phyloP scores from a whole-genome alignment of 64 coral and sea anemone species.

The Porites lutea region DNA sequence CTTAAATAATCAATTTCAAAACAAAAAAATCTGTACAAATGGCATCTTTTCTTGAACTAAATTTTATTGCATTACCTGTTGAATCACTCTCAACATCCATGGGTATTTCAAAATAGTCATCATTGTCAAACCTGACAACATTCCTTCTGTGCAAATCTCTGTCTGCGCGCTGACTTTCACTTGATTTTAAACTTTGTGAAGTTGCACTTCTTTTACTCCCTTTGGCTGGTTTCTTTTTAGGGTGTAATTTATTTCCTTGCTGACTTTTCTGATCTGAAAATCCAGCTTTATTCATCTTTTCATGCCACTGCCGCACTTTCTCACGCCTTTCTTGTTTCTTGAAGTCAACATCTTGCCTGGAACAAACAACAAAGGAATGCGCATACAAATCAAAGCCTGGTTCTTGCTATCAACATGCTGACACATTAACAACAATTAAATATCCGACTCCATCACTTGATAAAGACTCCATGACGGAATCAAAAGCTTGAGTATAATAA shows the following conservation, averaged over 20 bases:
- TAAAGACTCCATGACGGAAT: too few species aligned
- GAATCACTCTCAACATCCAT: conserved; percentile 97
- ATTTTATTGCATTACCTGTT: conserved; percentile 37
- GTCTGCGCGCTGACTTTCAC: background rate
- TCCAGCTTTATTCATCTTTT: conserved; percentile 43
- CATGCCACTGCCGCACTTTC: conserved; percentile 77
- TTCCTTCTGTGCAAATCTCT: conserved; percentile 11
- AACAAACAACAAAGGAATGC: background rate
- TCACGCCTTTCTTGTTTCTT: conserved; percentile 79
- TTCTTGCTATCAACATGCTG: too few species aligned
- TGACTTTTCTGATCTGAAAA: conserved; percentile 6
- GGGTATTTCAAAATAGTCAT: conserved; percentile 92
- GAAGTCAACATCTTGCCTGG: conserved; percentile 17
- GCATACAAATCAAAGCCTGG: too few species aligned
- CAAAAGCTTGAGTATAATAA: too few species aligned
- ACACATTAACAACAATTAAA: too few species aligned
- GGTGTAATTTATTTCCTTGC: conserved; percentile 38
- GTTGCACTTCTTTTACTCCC: background rate
- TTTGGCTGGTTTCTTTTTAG: background rate
- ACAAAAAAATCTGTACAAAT: too few species aligned
- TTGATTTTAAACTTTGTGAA: background rate
- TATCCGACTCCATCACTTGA: too few species aligned
- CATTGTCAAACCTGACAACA: conserved; percentile 70
- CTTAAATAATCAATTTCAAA: too few species aligned
- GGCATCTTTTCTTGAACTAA: too few species aligned